Percentiles rank a stretch among this genome's conserved stretches.
These are phyloP conservation scores for Heliangelus exortis DNA, from an alignment of 2,797 vertebrate species.

Conservation along the genomic window DNA sequence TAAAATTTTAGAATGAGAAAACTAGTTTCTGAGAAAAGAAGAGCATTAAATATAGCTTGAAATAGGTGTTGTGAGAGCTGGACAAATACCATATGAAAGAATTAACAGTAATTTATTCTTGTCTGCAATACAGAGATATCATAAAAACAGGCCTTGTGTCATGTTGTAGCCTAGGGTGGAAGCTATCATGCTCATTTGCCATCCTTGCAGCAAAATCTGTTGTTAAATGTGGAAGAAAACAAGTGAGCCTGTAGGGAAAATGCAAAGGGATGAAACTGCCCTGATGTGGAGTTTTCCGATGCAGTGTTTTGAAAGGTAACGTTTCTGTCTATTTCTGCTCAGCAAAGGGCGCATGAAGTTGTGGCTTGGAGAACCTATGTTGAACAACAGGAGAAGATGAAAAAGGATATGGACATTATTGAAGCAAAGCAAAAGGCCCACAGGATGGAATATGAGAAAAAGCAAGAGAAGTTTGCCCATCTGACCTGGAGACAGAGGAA, in stretches of 20 bases:
- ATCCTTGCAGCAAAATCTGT: not conserved
- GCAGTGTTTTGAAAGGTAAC: not conserved
- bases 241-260: not conserved
- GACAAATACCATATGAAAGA: not conserved
- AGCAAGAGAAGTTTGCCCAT: constrained; percentile 77
- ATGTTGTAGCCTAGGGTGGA: not conserved
- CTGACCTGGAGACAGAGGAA: constrained; percentile 87
- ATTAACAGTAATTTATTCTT: not conserved
- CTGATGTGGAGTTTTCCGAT: not conserved
- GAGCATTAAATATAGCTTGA: not conserved
- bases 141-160: not conserved
- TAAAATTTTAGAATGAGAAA: not conserved
- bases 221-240: not conserved
- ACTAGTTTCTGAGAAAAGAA: not conserved
- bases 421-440: constrained; percentile 85
- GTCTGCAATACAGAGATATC: not conserved
- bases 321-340: constrained; percentile 3
- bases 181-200: not conserved
- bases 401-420: constrained; percentile 81
- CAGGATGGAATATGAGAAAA: constrained; percentile 79
- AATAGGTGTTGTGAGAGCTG: not conserved
- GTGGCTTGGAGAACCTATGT: constrained; percentile 86
- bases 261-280: not conserved
- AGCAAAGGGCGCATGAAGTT: constrained; percentile 91
- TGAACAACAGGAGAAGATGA: constrained; percentile 82